These are phyloP conservation scores for Diaphora mendica DNA, from an alignment of 2,888 invertebrate species.

Conservation along the genomic window DNA sequence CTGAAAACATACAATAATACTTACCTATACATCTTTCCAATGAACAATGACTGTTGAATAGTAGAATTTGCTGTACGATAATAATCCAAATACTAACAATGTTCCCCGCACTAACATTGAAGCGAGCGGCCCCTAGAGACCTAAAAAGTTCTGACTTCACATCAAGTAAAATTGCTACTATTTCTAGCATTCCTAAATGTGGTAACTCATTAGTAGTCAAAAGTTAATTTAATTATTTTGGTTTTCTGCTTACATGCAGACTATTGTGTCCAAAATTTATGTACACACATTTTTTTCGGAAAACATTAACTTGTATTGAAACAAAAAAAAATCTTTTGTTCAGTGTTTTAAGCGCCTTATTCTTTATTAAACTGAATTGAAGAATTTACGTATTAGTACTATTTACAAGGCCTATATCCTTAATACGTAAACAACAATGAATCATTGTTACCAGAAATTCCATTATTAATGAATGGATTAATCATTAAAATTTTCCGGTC, in stretches of 20 bases:
- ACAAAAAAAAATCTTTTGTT: neutral
- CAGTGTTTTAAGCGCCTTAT: neutral
- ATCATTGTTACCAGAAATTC: conserved; percentile 2
- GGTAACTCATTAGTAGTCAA: neutral
- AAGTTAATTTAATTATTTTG: neutral
- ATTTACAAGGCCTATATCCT: neutral
- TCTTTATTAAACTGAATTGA: neutral
- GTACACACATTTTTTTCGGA: neutral
- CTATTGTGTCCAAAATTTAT: neutral
- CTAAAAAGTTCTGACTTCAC: neutral
- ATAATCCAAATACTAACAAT: neutral
- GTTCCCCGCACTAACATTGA: neutral
- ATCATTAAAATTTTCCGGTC: conserved; percentile 7
- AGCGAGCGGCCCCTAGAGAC: neutral
- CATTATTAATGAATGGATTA: conserved; percentile 5
- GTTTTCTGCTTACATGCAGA: neutral
- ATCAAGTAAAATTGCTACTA: neutral
- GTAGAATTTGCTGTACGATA: neutral
- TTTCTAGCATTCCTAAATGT: neutral
- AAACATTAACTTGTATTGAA: neutral
- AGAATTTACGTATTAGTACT: neutral
- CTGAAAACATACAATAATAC: neutral
- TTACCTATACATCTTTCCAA: neutral
- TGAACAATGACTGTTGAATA: neutral
- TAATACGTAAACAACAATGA: neutral